phyloP scores from a whole-genome alignment of 2,113 vertebrate species.

The Aegotheles bennettii region DNA sequence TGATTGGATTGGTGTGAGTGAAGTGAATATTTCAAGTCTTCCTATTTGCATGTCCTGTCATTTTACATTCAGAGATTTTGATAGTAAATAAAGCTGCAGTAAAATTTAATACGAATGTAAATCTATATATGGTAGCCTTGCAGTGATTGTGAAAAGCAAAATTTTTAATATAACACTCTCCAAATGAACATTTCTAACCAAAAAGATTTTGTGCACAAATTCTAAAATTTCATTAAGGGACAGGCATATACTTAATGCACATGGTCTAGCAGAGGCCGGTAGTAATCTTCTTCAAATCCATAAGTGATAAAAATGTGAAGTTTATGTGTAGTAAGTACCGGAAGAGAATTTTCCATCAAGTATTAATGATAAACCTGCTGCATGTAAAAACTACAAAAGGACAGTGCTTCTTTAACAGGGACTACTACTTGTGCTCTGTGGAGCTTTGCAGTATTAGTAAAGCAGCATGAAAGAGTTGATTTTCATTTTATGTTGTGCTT shows the following conservation, averaged over 20 bases:
- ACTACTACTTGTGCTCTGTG: slow-evolving; percentile 64
- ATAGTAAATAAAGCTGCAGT: background rate
- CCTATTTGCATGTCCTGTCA: background rate
- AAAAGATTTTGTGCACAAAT: background rate
- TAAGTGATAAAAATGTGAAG: background rate
- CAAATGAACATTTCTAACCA: background rate
- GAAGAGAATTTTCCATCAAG: slow-evolving; percentile 34
- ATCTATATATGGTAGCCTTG: background rate
- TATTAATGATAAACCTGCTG: slow-evolving; percentile 48
- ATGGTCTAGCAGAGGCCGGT: background rate
- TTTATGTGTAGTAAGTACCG: background rate
- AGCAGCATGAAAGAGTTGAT: slow-evolving; percentile 86
- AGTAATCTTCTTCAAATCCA: slow-evolving; percentile 15
- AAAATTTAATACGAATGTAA: background rate
- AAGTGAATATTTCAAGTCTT: background rate
- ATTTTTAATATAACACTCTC: background rate
- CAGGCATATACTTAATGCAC: background rate
- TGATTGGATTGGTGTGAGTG: background rate
- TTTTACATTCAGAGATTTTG: background rate
- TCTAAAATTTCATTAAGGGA: background rate
- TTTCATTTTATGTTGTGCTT: slow-evolving; percentile 94
- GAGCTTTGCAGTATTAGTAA: slow-evolving; percentile 74
- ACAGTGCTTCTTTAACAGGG: slow-evolving; percentile 67
- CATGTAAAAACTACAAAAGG: slow-evolving; percentile 60
- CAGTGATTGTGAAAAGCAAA: background rate